These are phyloP conservation scores for Xiphophorus maculatus DNA, from an alignment of 2,113 vertebrate species.

Conservation along the genomic window DNA sequence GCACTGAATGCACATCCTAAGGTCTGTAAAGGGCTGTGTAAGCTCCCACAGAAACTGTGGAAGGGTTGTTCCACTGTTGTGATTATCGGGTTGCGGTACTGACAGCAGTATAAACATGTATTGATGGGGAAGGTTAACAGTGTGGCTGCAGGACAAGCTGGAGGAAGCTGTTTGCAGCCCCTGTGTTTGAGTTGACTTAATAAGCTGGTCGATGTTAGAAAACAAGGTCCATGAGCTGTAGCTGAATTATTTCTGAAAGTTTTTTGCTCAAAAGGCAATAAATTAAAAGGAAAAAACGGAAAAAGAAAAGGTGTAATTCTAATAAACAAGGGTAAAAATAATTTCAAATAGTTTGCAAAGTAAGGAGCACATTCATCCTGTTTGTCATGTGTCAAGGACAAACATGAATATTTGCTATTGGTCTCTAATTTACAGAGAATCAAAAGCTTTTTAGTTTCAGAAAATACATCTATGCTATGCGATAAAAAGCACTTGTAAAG, in stretches of 20 bases:
- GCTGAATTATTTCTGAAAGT: conserved; percentile 25
- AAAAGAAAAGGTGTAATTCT: background rate
- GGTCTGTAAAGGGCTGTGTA: conserved; percentile 40
- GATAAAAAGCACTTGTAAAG: background rate
- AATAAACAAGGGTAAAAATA: background rate
- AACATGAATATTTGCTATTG: conserved; percentile 8
- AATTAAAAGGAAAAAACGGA: background rate
- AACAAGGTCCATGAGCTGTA: conserved; percentile 13
- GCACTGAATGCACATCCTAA: conserved; percentile 36
- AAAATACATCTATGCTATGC: background rate
- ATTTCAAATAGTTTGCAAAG: background rate
- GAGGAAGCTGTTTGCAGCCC: conserved; percentile 45
- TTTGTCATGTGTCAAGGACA: conserved; percentile 16
- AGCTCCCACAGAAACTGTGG: conserved; percentile 29
- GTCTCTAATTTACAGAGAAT: conserved; percentile 3
- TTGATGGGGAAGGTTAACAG: conserved; percentile 66
- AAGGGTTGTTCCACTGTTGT: conserved; percentile 37
- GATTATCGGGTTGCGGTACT: conserved; percentile 32
- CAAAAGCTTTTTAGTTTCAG: background rate
- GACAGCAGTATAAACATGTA: conserved; percentile 61
- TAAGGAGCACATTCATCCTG: background rate
- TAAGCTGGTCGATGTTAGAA: conserved; percentile 39
- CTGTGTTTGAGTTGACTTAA: conserved; percentile 40
- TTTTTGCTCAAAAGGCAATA: background rate
- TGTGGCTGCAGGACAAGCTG: conserved; percentile 41